phyloP scores from a whole-genome alignment of 2,113 vertebrate species.

The Candoia aspera region DNA sequence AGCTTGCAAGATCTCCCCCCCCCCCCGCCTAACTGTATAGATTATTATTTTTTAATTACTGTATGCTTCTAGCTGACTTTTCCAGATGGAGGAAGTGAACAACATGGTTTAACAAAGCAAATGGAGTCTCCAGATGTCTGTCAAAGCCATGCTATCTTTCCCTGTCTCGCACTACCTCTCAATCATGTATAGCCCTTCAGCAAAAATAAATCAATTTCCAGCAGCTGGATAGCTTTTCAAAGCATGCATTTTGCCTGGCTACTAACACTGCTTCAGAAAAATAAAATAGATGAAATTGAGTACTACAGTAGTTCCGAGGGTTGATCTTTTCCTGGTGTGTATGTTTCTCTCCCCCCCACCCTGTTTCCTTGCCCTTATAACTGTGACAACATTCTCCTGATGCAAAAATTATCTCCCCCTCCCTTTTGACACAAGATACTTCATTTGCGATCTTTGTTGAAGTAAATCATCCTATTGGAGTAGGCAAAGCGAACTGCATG shows the following conservation, averaged over 20 bases:
- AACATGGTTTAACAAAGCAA: neutral
- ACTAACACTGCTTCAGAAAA: neutral
- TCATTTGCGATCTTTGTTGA: slow-evolving; percentile 34
- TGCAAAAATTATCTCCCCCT: neutral
- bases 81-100: neutral
- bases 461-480: slow-evolving; percentile 29
- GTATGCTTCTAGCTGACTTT: neutral
- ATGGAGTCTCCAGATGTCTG: neutral
- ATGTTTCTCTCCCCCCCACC: neutral
- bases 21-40: neutral
- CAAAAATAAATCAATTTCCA: neutral
- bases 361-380: neutral
- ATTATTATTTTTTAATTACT: neutral
- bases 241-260: neutral
- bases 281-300: neutral
- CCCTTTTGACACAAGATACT: neutral
- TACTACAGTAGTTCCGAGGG: neutral
- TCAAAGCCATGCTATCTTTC: neutral
- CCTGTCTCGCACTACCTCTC: neutral
- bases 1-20: neutral
- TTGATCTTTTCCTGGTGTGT: slow-evolving; percentile 1
- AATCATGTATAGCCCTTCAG: neutral
- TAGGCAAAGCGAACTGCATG: slow-evolving; percentile 40
- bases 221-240: neutral
- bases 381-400: neutral